Base-by-base conservation (phyloP, 2,888 invertebrate genomes). In the Aporophyla nigra region DNA sequence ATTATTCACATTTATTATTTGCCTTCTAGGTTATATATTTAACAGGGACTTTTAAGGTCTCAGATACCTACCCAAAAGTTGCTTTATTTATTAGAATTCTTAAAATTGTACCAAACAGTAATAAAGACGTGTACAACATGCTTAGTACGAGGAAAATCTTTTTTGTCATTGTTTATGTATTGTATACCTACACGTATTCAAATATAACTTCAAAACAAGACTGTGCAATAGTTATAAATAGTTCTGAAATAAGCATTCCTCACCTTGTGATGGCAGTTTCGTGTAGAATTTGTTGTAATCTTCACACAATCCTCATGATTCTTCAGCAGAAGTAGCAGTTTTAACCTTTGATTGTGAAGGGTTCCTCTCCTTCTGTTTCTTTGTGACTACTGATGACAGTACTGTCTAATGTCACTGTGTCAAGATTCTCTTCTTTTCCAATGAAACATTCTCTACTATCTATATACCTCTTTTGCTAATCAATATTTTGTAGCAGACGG, bases 171-270 rank as follows among this genome's bases (percentile, higher is more conserved):
- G 56, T 76, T 58, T 27, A 1, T 54, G 16, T 70, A 27, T 33
- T 61, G 16, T 33, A 33, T 51, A 58, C 16, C 43, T 63, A 33
- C 24, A 51, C 16, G 9, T 63, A 24, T 56, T 63, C n/a, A 78
- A 76, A 79, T 79, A 51, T 71, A 71, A 62, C 14, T 71, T 49
- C 19, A 72, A 63, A 72, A 77, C 43, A 63, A 33, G 63, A 71
- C 21, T 43, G 7, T 46, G 51, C 2, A 73, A 69, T 54, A 24
- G 24, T 61, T 78, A 76, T 70, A 46, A 58, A 73, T 65, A 80
- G 27, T 3, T 76, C 10, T 76, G 43, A 53, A 59, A n/a, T 76
- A 76, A 53, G 7, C 14, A 58, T 51, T 63, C 49, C 40, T 49
- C 46, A 24, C 24, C 46, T 75, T 75, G 43, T 43, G 6, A 63